A percentile compares a stretch with the other conserved stretches of the same genome.
Evolutionary conservation across 2,797 vertebrate species (phyloP).

Genomic region (Crax fasciolata): DNA sequence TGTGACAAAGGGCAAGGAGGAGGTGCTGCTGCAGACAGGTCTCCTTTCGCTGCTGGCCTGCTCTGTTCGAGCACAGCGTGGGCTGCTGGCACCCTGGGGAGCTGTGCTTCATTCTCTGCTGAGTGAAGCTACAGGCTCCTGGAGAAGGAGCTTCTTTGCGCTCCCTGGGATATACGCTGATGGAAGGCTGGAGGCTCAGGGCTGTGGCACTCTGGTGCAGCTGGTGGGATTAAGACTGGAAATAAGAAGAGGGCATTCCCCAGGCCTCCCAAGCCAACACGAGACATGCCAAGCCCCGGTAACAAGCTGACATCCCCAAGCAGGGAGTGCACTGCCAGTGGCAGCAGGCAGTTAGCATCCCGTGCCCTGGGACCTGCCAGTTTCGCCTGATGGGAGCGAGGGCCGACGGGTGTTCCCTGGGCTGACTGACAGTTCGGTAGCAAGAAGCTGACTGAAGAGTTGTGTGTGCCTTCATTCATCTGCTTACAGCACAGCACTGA

Average conservation of each 20-base stretch:
- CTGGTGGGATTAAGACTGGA: not conserved
- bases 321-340: slow-evolving; percentile 5
- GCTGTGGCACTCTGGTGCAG: not conserved
- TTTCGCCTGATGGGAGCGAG: not conserved
- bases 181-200: not conserved
- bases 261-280: not conserved
- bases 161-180: not conserved
- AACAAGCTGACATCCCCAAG: not conserved
- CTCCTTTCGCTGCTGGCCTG: not conserved
- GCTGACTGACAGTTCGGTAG: slow-evolving; percentile 50
- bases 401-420: not conserved
- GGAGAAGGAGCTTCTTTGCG: not conserved
- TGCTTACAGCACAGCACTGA: slow-evolving; percentile 32
- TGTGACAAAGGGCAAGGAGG: not conserved
- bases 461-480: slow-evolving; percentile 45
- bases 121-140: not conserved
- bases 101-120: not conserved
- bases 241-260: not conserved
- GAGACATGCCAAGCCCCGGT: not conserved
- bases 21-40: not conserved
- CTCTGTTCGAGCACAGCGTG: not conserved
- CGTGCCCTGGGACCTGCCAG: slow-evolving; percentile 22
- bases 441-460: slow-evolving; percentile 48
- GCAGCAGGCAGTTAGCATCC: slow-evolving; percentile 1
- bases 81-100: not conserved